Conservation (phyloP, 2,113 vertebrate species). For the Lynx canadensis region DNA sequence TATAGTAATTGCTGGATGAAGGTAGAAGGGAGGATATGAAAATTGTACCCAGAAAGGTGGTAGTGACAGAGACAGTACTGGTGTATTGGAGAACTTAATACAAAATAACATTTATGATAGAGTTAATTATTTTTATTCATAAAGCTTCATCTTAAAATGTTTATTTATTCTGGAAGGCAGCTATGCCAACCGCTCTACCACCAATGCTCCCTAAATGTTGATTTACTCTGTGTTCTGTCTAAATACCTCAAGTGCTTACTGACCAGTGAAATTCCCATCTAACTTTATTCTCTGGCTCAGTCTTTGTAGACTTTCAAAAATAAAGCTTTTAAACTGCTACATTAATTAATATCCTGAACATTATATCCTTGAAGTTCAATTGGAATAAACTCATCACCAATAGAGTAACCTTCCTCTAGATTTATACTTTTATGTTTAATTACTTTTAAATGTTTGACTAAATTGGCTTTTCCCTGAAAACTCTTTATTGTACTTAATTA, state of each 20-base stretch:
- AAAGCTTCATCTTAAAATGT: neutral
- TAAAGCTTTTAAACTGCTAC: neutral
- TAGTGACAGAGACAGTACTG: rapidly evolving
- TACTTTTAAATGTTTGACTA: conserved; percentile 19
- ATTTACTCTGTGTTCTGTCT: neutral
- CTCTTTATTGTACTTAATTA: neutral
- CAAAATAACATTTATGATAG: neutral
- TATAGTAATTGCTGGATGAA: neutral
- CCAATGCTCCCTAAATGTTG: neutral
- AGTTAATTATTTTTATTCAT: neutral
- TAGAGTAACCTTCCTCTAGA: neutral
- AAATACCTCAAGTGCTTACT: neutral
- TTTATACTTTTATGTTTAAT: neutral
- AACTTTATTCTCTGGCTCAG: neutral
- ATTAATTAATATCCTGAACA: neutral
- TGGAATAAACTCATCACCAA: neutral
- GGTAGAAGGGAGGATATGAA: neutral
- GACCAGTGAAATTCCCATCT: neutral
- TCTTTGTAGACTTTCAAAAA: neutral
- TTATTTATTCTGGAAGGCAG: neutral
- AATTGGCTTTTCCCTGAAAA: neutral
- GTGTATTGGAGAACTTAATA: neutral
- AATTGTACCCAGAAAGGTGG: neutral
- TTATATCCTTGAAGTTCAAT: neutral
- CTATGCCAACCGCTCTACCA: neutral